Percentiles rank a stretch among this genome's conserved stretches.
These are phyloP conservation scores for Muschampia plurimacula DNA, from an alignment of 2,888 invertebrate species.

Conservation along the genomic window DNA sequence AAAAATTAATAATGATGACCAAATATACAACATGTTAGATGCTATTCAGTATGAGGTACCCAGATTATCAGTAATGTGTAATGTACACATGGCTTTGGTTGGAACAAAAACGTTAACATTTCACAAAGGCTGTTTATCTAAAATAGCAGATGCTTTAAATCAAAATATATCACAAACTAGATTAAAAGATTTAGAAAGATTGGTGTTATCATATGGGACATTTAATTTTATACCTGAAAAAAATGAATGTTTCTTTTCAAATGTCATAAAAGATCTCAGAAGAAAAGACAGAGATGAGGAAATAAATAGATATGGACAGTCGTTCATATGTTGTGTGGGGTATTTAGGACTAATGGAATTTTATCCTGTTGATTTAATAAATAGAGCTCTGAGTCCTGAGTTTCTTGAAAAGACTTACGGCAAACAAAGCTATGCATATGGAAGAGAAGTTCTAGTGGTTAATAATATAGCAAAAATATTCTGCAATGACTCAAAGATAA, in stretches of 20 bases:
- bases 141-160: slow-evolving; percentile 82
- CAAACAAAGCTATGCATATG: slow-evolving; percentile 70
- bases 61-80: slow-evolving; percentile 86
- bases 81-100: slow-evolving; percentile 88
- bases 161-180: slow-evolving; percentile 78
- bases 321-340: slow-evolving; percentile 86
- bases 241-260: slow-evolving; percentile 65
- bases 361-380: slow-evolving; percentile 86
- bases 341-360: slow-evolving; percentile 85
- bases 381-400: slow-evolving; percentile 82
- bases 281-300: slow-evolving; percentile 83
- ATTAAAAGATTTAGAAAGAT: slow-evolving; percentile 91
- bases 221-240: slow-evolving; percentile 86
- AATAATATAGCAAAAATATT: slow-evolving; percentile 87
- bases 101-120: slow-evolving; percentile 80
- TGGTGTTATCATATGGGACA: slow-evolving; percentile 86
- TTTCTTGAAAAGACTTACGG: slow-evolving; percentile 86
- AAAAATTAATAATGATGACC: slow-evolving; percentile 68
- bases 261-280: slow-evolving; percentile 79
- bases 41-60: slow-evolving; percentile 82
- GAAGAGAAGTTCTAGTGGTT: slow-evolving; percentile 87
- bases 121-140: slow-evolving; percentile 65
- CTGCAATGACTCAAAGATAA: slow-evolving; percentile 84
- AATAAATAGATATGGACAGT: slow-evolving; percentile 84
- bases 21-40: slow-evolving; percentile 83